Evolutionary conservation across 2,888 invertebrate species (phyloP).

Genomic region (Scaeva pyrastri): DNA sequence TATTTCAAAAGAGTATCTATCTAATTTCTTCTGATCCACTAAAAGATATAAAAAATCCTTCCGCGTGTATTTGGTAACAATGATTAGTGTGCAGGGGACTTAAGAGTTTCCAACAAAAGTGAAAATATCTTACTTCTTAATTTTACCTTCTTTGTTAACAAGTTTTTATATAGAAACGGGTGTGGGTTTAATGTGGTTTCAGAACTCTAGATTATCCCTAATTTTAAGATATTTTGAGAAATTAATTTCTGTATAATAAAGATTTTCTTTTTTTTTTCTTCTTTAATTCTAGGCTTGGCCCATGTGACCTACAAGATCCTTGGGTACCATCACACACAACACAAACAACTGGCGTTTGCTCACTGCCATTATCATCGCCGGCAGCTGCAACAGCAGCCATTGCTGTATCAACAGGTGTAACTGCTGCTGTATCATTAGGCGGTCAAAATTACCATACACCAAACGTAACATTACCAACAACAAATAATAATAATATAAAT

Average conservation of each 20-base stretch:
- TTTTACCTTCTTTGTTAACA: too few species aligned
- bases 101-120: too few species aligned
- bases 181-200: too few species aligned
- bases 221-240: too few species aligned
- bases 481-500: slow-evolving; percentile 77
- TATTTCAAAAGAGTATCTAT: too few species aligned
- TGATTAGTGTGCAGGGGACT: too few species aligned
- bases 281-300: slow-evolving; percentile 91
- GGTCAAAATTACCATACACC: slow-evolving; percentile 77
- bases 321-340: slow-evolving; percentile 80
- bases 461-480: slow-evolving; percentile 81
- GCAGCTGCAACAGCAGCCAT: slow-evolving; percentile 83
- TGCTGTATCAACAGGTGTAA: slow-evolving; percentile 79
- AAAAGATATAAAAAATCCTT: too few species aligned
- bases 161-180: too few species aligned
- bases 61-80: too few species aligned
- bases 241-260: background rate
- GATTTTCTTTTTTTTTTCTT: slow-evolving; percentile 11
- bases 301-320: slow-evolving; percentile 91
- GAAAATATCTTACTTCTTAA: too few species aligned
- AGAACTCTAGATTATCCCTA: too few species aligned
- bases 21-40: too few species aligned
- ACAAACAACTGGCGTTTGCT: slow-evolving; percentile 80
- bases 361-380: slow-evolving; percentile 85
- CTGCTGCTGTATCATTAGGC: slow-evolving; percentile 76